Conservation (phyloP, 2,113 vertebrate genomes). For the Psammodynastes pulverulentus region DNA sequence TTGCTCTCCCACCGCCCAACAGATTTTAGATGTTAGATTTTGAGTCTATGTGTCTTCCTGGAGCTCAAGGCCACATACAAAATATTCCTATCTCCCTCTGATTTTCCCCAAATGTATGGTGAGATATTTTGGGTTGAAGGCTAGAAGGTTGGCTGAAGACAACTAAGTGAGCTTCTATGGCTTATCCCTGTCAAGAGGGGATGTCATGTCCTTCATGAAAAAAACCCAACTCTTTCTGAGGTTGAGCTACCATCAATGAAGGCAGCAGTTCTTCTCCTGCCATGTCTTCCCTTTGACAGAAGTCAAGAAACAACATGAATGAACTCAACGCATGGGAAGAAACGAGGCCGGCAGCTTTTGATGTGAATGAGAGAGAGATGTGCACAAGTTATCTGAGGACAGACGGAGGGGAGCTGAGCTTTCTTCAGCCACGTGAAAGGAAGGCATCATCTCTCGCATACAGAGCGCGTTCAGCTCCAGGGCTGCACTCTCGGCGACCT, state of each 20-base stretch:
- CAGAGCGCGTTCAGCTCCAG: not conserved
- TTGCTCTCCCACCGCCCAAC: not conserved
- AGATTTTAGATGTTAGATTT: not conserved
- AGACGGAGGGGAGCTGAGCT: not conserved
- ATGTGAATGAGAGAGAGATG: conserved; percentile 1
- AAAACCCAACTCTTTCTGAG: not conserved
- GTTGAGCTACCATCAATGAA: not conserved
- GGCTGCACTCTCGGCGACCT: not conserved
- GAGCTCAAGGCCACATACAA: not conserved
- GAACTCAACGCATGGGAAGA: not conserved
- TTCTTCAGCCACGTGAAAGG: not conserved
- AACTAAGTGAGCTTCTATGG: not conserved
- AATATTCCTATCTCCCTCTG: not conserved
- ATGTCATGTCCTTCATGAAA: not conserved
- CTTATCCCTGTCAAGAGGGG: not conserved
- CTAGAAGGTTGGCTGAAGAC: not conserved
- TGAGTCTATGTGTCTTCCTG: not conserved
- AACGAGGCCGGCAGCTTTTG: not conserved
- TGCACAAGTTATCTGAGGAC: not conserved
- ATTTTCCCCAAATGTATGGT: not conserved
- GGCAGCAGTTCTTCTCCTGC: not conserved
- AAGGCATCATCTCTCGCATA: not conserved
- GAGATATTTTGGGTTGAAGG: not conserved
- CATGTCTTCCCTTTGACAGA: not conserved
- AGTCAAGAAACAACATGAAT: not conserved